Conservation (phyloP, 2,888 invertebrate genomes). For the Parelbella ahira region DNA sequence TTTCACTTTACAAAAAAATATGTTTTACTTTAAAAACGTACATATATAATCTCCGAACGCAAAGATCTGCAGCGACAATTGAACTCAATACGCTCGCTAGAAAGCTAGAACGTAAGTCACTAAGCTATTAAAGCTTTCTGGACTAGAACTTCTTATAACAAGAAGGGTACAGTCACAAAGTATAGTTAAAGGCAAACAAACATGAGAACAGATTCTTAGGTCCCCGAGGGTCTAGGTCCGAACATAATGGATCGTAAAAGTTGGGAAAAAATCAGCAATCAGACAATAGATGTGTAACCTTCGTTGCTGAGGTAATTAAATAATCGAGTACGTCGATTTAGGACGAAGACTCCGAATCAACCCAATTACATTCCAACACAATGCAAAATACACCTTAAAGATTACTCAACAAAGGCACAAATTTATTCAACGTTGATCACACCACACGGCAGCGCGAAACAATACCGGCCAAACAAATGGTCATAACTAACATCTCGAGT, state of each 20-base stretch:
- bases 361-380: constrained; percentile 18
- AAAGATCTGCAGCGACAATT: too few relatives aligned
- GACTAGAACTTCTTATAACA: too few relatives aligned
- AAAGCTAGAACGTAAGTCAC: too few relatives aligned
- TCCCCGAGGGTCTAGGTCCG: constrained; percentile 15
- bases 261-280: constrained; percentile 32
- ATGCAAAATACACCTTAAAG: constrained; percentile 29
- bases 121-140: too few relatives aligned
- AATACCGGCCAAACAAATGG: constrained; percentile 14
- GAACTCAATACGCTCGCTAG: too few relatives aligned
- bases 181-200: too few relatives aligned
- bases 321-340: constrained; percentile 45
- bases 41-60: too few relatives aligned
- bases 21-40: too few relatives aligned
- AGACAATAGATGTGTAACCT: constrained; percentile 36
- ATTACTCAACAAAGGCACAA: constrained; percentile 18
- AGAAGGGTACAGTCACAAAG: too few relatives aligned
- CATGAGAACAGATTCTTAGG: constrained; percentile 9
- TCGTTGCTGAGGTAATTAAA: constrained; percentile 39
- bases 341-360: constrained; percentile 35
- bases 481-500: constrained; percentile 9
- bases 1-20: too few relatives aligned
- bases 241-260: constrained; percentile 29
- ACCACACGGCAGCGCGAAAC: constrained; percentile 28
- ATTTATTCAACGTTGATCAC: constrained; percentile 15